These are phyloP conservation scores for Brassicogethes aeneus DNA, from an alignment of 2,888 invertebrate genomes.

Conservation along the genomic window DNA sequence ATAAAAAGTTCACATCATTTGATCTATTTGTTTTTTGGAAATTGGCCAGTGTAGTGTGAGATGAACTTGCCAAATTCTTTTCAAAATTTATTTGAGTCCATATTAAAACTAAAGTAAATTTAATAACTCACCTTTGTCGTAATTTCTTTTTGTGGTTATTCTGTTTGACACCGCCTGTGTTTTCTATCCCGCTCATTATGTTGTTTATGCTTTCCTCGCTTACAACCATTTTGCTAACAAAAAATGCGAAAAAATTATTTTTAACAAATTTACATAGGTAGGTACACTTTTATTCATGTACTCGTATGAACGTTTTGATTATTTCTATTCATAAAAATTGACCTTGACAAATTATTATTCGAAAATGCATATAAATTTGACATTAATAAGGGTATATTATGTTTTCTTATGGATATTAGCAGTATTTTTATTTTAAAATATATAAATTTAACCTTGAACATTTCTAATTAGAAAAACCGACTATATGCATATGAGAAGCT, in stretches of 20 bases:
- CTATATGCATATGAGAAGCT: too few relatives aligned
- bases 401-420: too few relatives aligned
- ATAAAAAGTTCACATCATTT: too few relatives aligned
- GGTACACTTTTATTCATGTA: not conserved
- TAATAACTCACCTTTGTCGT: conserved; percentile 68
- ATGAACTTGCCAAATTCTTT: not conserved
- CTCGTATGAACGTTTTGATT: too few relatives aligned
- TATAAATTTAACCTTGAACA: too few relatives aligned
- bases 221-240: conserved; percentile 64
- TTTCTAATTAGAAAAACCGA: too few relatives aligned
- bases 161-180: conserved; percentile 79
- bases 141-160: conserved; percentile 85
- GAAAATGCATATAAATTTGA: too few relatives aligned
- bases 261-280: conserved; percentile 3
- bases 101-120: not conserved
- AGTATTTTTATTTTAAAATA: too few relatives aligned
- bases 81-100: not conserved
- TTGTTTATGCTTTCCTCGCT: conserved; percentile 73
- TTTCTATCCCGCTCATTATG: conserved; percentile 87
- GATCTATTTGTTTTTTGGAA: not conserved
- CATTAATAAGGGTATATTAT: too few relatives aligned
- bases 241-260: too few relatives aligned
- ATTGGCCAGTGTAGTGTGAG: not conserved
- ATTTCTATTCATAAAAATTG: too few relatives aligned
- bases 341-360: too few relatives aligned